Evolutionary conservation across 2,797 vertebrate species (phyloP).

Genomic region (Periophthalmus magnuspinnatus): DNA sequence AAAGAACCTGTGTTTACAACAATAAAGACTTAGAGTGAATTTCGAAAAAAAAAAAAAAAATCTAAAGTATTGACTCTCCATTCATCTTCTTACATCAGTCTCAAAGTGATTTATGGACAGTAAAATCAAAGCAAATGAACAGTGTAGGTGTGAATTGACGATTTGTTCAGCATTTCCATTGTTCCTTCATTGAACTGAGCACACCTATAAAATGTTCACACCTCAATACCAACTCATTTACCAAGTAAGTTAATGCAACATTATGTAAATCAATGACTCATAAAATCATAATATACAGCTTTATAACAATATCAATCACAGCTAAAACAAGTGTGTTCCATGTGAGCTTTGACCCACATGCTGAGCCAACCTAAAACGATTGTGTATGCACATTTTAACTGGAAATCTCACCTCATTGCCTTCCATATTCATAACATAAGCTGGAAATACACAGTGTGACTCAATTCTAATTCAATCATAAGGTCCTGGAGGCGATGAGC

Average conservation of each 20-base stretch:
- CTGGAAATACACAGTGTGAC: conserved; percentile 45
- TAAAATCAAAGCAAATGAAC: neutral
- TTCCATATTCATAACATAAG: conserved; percentile 15
- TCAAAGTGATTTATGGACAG: neutral
- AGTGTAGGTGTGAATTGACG: neutral
- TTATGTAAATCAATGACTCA: neutral
- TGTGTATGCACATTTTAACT: neutral
- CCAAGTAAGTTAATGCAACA: neutral
- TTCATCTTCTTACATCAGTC: neutral
- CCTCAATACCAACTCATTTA: neutral
- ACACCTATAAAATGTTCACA: neutral
- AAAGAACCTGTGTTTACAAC: too few relatives aligned
- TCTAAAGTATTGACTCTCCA: neutral
- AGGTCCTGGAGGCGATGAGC: conserved; percentile 59
- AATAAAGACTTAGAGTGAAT: too few relatives aligned
- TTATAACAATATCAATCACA: neutral
- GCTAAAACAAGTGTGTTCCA: neutral
- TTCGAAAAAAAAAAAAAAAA: too few relatives aligned
- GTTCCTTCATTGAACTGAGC: neutral
- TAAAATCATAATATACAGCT: neutral
- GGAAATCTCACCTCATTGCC: neutral
- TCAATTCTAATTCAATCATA: conserved; percentile 67
- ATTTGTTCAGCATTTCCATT: too few relatives aligned
- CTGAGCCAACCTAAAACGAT: neutral
- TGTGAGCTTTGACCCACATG: neutral